Base-by-base conservation (phyloP, 2,888 invertebrate species). In the Chorisops tibialis region DNA sequence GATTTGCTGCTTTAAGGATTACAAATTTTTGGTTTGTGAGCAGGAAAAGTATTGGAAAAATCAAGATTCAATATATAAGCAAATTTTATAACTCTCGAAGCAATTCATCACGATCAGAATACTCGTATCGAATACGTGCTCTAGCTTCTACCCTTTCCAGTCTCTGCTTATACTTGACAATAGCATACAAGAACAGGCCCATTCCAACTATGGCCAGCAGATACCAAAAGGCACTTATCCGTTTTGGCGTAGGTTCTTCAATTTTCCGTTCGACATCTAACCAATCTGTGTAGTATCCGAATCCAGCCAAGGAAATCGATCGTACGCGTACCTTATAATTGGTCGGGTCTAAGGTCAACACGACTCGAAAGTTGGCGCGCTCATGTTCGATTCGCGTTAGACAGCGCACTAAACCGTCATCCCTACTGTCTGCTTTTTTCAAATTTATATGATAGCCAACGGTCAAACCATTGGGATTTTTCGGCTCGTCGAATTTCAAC, bases 401-500 rank as follows among this genome's bases (percentile, higher is more conserved):
- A 69, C 88, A 88, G n/a, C 75, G 68, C 39, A 74, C 74, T 48
- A 74, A 75, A 4, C 54, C 52, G 4, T 39, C 16, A n/a, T 39
- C 41, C 12, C 39, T 24, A 3, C 37, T 14, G 3, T 4, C 19
- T 19, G 45, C 12, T 12, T 47, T 22, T 14, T 22, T 50, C 14
- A 50, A 82, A 66, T 84, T 81, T 11, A 87, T 72, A 19, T 81
- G 79, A 71, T 87, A 90, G 0, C 83, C 81, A 6, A 88, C 77
- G 5, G 87, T 82, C 3, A 84, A 70, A 0, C 86, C 85, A 71
- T 90, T 91, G 0, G 88, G 86, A 21, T 79, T 66, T n/a, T 69
- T 67, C 0, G 89, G 88, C 64, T 82, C 79, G 1, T 75, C 73
- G 88, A 89, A 89, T 4, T 67, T 68, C 1, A 83, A 62, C 14